A percentile compares a stretch with the other conserved stretches of the same genome.
Conservation (phyloP, 2,113 vertebrate genomes). For the Gulo gulo region DNA sequence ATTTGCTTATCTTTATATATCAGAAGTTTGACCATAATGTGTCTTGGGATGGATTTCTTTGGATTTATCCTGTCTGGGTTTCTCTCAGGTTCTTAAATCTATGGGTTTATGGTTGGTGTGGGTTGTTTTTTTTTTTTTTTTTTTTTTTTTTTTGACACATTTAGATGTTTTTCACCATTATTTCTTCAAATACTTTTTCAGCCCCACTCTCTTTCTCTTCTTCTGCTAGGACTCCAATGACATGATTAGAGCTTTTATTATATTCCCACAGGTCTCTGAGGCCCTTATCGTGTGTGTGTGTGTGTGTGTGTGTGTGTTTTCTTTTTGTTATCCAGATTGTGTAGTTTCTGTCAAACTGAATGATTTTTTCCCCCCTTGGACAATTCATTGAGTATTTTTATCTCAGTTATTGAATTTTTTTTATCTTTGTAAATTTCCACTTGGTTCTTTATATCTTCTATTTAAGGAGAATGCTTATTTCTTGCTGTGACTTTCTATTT, state of each 20-base stretch:
- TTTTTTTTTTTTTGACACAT: background rate
- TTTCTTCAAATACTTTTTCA: background rate
- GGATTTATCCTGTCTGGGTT: background rate
- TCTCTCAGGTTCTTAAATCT: background rate
- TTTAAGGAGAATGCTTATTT: background rate
- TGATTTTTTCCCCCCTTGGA: background rate
- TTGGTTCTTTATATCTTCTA: background rate
- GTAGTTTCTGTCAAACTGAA: background rate
- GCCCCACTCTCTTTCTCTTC: background rate
- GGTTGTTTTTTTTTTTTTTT: background rate
- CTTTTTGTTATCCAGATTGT: background rate
- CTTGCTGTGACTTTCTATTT: background rate
- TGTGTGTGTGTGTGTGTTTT: background rate
- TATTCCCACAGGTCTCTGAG: background rate
- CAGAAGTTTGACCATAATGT: background rate
- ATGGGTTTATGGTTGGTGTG: background rate
- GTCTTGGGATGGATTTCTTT: background rate
- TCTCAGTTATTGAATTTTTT: background rate
- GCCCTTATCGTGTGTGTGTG: background rate
- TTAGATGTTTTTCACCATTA: background rate
- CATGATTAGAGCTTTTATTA: background rate
- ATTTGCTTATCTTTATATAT: background rate
- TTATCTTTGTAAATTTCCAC: background rate
- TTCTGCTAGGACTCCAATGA: background rate
- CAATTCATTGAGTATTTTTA: background rate